A percentile compares a stretch with the other conserved stretches of the same genome.
Evolutionary conservation across 2,888 invertebrate genomes (phyloP).

Genomic region (Trachelus stipa): DNA sequence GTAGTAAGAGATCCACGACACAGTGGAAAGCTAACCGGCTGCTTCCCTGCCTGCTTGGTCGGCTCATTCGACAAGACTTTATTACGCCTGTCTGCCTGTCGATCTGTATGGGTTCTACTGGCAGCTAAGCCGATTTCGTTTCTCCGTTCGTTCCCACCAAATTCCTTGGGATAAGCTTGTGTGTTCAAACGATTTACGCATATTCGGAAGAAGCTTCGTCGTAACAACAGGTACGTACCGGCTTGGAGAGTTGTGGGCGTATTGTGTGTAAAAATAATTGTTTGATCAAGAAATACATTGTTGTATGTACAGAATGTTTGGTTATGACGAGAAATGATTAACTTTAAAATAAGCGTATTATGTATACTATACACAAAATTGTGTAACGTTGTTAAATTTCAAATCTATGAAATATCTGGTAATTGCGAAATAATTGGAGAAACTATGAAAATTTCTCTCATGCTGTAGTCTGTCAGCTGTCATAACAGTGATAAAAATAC

Average conservation of each 20-base stretch:
- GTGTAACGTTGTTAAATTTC: background rate
- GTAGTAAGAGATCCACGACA: slow-evolving; percentile 22
- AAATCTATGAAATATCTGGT: background rate
- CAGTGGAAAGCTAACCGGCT: slow-evolving; percentile 41
- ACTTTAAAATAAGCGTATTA: background rate
- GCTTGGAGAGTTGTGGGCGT: slow-evolving; percentile 57
- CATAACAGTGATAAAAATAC: background rate
- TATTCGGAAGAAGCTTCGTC: slow-evolving; percentile 69
- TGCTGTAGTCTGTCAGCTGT: background rate
- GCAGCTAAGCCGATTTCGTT: background rate
- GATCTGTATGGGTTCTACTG: background rate
- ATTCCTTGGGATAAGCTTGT: slow-evolving; percentile 68
- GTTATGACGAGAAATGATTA: background rate
- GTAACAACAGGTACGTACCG: slow-evolving; percentile 68
- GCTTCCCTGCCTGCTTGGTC: slow-evolving; percentile 19
- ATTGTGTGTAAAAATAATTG: slow-evolving; percentile 60
- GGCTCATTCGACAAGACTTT: slow-evolving; percentile 13
- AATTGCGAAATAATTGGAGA: background rate
- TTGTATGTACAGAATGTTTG: background rate
- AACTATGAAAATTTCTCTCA: background rate
- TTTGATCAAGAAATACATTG: background rate
- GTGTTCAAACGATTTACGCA: slow-evolving; percentile 69
- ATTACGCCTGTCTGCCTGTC: background rate
- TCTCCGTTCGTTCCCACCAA: background rate
- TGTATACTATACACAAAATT: background rate